Conservation (phyloP, 2,113 vertebrate genomes). For the Martes martes region DNA sequence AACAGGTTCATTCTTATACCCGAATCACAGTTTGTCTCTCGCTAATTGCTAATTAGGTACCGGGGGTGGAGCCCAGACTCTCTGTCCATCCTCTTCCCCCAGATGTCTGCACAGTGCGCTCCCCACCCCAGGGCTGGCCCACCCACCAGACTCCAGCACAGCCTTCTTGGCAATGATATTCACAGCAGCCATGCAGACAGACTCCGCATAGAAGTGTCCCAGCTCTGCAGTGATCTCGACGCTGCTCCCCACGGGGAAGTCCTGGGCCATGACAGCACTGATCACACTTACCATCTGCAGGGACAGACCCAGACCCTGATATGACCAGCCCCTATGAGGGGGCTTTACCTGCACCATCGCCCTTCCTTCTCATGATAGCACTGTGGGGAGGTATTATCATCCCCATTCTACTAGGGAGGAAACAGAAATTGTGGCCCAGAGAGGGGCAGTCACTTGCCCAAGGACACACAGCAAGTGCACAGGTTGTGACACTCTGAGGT, state of each 20-base stretch:
- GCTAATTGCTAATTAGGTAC: not conserved
- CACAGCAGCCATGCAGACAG: not conserved
- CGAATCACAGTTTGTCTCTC: not conserved
- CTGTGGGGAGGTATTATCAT: not conserved
- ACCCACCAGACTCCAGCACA: not conserved
- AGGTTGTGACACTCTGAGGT: not conserved
- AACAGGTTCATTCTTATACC: not conserved
- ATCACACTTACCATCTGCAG: not conserved
- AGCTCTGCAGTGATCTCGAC: slow-evolving; percentile 7
- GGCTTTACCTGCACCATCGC: not conserved
- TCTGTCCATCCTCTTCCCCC: not conserved
- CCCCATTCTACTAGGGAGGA: not conserved
- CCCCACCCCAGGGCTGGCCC: not conserved
- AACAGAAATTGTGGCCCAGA: not conserved
- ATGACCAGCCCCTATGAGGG: not conserved
- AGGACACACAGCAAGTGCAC: not conserved
- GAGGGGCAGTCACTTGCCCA: not conserved
- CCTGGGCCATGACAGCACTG: not conserved
- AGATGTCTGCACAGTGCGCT: not conserved
- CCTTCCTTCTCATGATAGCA: not conserved
- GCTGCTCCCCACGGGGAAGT: slow-evolving; percentile 27
- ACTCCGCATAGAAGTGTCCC: not conserved
- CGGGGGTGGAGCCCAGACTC: not conserved
- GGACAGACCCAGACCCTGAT: not conserved
- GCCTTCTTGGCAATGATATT: slow-evolving; percentile 56